Evolutionary conservation across 1,140 invertebrate species (phyloP).

Genomic region (Marisa cornuarietis): DNA sequence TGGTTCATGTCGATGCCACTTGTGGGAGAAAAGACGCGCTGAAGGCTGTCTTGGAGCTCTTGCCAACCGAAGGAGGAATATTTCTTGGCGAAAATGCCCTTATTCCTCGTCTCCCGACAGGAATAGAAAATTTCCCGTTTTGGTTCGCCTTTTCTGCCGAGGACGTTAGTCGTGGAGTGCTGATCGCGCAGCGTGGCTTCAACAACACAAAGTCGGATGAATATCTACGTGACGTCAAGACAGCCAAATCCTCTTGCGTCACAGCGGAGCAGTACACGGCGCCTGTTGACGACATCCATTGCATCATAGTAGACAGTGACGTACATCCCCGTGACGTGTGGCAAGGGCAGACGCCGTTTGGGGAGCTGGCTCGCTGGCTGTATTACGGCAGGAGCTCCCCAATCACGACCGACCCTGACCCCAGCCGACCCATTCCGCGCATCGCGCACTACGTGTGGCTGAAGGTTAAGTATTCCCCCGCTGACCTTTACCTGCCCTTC

Average conservation of each 20-base stretch:
- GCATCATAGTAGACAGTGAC: slow-evolving; percentile 6
- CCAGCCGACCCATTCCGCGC: neutral
- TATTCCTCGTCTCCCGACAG: neutral
- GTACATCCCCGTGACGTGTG: slow-evolving; percentile 21
- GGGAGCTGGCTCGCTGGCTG: slow-evolving; percentile 23
- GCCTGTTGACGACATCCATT: neutral
- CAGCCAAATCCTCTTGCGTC: neutral
- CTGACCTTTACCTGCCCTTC: slow-evolving; percentile 1
- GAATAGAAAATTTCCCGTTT: neutral
- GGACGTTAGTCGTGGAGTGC: slow-evolving; percentile 1
- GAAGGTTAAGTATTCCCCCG: neutral
- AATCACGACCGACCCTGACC: neutral
- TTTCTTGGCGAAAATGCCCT: neutral
- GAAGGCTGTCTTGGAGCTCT: neutral
- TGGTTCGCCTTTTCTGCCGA: slow-evolving; percentile 16
- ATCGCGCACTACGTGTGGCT: slow-evolving; percentile 16
- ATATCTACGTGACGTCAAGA: neutral
- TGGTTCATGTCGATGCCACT: no score
- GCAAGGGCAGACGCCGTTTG: slow-evolving; percentile 13
- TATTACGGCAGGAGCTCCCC: slow-evolving; percentile 11
- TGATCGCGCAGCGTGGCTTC: slow-evolving; percentile 12
- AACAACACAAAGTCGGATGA: slow-evolving; percentile 1
- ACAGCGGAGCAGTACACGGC: neutral
- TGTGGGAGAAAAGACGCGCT: neutral
- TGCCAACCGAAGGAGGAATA: neutral